These are phyloP conservation scores for Indicator maculatus DNA, from an alignment of 2,113 vertebrate species.

Conservation along the genomic window DNA sequence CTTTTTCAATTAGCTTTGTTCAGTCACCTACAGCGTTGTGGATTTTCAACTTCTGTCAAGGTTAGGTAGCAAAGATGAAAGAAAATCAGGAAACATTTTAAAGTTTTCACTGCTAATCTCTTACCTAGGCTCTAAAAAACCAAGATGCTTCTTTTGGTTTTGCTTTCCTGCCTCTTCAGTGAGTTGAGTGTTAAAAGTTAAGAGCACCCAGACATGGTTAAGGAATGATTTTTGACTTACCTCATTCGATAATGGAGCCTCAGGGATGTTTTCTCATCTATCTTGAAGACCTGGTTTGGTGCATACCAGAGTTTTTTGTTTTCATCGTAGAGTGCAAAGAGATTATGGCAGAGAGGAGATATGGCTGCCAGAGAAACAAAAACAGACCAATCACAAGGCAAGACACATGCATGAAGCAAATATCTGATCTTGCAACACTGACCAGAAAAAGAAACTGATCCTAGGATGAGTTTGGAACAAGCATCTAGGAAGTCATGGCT, in stretches of 20 bases:
- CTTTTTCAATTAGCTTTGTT: not conserved
- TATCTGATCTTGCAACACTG: not conserved
- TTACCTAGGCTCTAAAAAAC: not conserved
- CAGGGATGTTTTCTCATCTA: slow-evolving; percentile 84
- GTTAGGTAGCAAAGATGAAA: not conserved
- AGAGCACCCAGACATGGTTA: not conserved
- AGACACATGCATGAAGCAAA: not conserved
- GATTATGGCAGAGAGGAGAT: slow-evolving; percentile 94
- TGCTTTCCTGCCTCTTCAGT: not conserved
- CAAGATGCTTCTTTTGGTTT: not conserved
- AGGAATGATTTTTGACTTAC: slow-evolving; percentile 67
- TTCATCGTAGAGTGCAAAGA: slow-evolving; percentile 91
- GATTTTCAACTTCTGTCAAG: not conserved
- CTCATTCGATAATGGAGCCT: slow-evolving; percentile 94
- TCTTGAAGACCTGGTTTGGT: slow-evolving; percentile 87
- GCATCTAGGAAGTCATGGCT: fast-evolving
- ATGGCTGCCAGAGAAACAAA: slow-evolving; percentile 77
- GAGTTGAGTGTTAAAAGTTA: not conserved
- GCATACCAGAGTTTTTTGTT: slow-evolving; percentile 85
- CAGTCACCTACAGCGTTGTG: not conserved
- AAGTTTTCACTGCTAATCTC: not conserved
- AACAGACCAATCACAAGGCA: not conserved
- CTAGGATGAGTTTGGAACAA: not conserved
- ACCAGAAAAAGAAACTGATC: not conserved
- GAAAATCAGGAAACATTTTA: not conserved